Evolutionary conservation across 2,888 invertebrate species (phyloP), one percentile per base, ranked within the genome.

Genomic region (Pseudococcus longispinus): DNA sequence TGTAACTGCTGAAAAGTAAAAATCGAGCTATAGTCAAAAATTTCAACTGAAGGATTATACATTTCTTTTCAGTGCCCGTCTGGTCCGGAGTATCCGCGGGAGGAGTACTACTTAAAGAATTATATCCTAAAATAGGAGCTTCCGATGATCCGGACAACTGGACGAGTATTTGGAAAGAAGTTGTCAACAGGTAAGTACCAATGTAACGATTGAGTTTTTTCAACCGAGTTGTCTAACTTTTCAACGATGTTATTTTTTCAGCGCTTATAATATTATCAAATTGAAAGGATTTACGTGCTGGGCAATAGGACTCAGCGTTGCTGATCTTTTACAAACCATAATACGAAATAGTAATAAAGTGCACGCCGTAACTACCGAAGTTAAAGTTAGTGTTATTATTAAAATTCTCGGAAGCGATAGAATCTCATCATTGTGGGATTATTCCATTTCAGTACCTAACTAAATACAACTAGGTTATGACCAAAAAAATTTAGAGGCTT

Each of bases 1-100:
- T n/a, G n/a, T n/a, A n/a, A n/a, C n/a, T n/a, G n/a, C n/a, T n/a
- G n/a, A n/a, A n/a, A n/a, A n/a, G n/a, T n/a, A n/a, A n/a, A n/a
- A n/a, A n/a, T n/a, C n/a, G n/a, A n/a, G n/a, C n/a, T n/a, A n/a
- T n/a, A n/a, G n/a, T n/a, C n/a, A n/a, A n/a, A n/a, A n/a, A n/a
- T n/a, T 32, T 32, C 4, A 37, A 1, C 9, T 37, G 4, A 9
- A 9, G 5, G 8, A 8, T 37, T 9, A 5, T 2, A 37, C 37
- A 37, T 37, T 37, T 37, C 9, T 46, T 46, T 46, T 15, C 90
- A 96, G 96, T 97, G 88, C 95, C 97, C 11, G 96, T 98, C 0
- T 98, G 97, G 97, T 97, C 97, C 0, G 96, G 96, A 15, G 97
- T 97, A 29, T 97, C 97, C 91, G 94, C 98, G 77, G 97, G 96